phyloP scores from a whole-genome alignment of 2,888 invertebrate species.

The Xylota segnis region DNA sequence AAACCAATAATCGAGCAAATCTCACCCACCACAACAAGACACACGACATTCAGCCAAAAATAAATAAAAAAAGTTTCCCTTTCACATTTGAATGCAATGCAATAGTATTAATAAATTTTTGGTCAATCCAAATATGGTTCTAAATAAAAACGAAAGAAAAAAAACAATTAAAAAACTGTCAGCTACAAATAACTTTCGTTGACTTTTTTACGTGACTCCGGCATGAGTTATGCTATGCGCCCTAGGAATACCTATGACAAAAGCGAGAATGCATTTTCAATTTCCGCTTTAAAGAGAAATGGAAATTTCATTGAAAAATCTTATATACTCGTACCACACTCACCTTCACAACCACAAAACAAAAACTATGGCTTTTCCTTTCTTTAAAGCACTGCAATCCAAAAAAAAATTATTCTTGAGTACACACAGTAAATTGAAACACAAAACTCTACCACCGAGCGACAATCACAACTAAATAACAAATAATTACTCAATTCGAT shows the following conservation, averaged over 20 bases:
- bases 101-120: conserved; percentile 34
- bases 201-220: conserved; percentile 60
- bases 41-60: not conserved
- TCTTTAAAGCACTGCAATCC: conserved; percentile 50
- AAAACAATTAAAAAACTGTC: conserved; percentile 57
- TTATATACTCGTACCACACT: conserved; percentile 22
- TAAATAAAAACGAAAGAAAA: conserved; percentile 48
- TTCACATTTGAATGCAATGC: conserved; percentile 62
- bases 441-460: conserved; percentile 43
- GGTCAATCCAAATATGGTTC: conserved; percentile 58
- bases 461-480: conserved; percentile 65
- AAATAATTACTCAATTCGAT: conserved; percentile 71
- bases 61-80: conserved; percentile 53
- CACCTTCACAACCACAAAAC: conserved; percentile 45
- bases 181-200: conserved; percentile 69
- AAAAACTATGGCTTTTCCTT: conserved; percentile 22
- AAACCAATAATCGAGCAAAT: conserved; percentile 12
- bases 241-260: conserved; percentile 31
- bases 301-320: conserved; percentile 54
- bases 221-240: conserved; percentile 44
- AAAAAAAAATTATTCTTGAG: conserved; percentile 21
- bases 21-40: not conserved
- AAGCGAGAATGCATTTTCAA: conserved; percentile 67
- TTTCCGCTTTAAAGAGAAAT: conserved; percentile 51
- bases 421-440: conserved; percentile 7